Evolutionary conservation across 2,797 vertebrate genomes (phyloP).

Genomic region (Calcarius lapponicus): DNA sequence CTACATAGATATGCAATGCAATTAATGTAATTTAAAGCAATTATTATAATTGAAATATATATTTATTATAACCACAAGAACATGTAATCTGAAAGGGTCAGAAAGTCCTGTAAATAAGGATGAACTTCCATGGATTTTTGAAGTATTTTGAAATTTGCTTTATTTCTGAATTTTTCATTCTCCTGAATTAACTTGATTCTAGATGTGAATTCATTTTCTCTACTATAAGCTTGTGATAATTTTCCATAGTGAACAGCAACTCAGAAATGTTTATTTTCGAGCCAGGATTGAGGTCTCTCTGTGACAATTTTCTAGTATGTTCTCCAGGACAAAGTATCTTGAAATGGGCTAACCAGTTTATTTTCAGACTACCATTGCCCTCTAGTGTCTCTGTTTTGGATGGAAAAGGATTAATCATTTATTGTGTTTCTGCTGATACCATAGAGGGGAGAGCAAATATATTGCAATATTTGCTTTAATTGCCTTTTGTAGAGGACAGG

Average conservation of each 20-base stretch:
- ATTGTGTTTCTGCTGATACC: not conserved
- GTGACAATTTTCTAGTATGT: conserved; percentile 47
- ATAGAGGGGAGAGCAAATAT: not conserved
- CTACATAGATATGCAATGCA: not conserved
- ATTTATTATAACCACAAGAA: not conserved
- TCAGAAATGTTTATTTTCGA: not conserved
- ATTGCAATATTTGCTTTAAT: not conserved
- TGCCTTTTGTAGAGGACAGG: not conserved
- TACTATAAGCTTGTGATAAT: not conserved
- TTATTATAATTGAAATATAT: not conserved
- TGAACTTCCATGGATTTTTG: not conserved
- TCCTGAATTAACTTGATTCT: not conserved
- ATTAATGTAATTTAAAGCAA: not conserved
- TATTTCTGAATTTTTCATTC: not conserved
- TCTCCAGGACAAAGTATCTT: conserved; percentile 3
- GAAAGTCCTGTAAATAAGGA: not conserved
- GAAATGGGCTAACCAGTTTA: not conserved
- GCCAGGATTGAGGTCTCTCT: not conserved
- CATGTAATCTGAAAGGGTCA: not conserved
- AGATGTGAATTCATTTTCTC: not conserved
- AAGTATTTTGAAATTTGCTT: not conserved
- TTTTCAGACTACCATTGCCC: conserved; percentile 53
- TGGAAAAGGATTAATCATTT: not conserved
- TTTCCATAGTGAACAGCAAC: not conserved
- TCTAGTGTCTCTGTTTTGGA: conserved; percentile 51